Percentiles rank a stretch among this genome's conserved stretches.
phyloP scores from a whole-genome alignment of 2,113 vertebrate species.

The Paedocypris sp. region DNA sequence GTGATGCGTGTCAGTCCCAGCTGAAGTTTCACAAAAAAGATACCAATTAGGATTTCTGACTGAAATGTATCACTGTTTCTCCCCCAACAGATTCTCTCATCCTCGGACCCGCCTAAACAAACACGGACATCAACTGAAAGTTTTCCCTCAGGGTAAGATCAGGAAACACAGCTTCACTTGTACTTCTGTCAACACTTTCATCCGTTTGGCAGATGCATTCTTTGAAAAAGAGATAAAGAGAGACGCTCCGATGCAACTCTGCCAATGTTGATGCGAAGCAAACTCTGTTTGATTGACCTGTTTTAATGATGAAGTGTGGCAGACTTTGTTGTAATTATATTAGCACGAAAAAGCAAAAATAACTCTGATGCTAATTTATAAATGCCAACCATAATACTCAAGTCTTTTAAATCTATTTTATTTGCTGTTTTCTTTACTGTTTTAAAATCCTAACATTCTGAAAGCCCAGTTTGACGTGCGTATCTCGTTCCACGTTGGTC shows the following conservation, averaged over 20 bases:
- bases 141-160: constrained; percentile 54
- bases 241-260: neutral
- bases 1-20: constrained; percentile 1
- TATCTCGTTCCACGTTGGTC: constrained; percentile 25
- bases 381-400: too few relatives aligned
- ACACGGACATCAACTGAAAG: constrained; percentile 45
- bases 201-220: constrained; percentile 22
- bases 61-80: constrained; percentile 36
- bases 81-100: constrained; percentile 43
- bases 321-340: constrained; percentile 11
- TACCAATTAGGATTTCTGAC: constrained; percentile 16
- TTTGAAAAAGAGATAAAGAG: constrained; percentile 8
- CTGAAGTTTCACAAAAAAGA: too few relatives aligned
- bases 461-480: constrained; percentile 1
- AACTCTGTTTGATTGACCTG: constrained; percentile 11
- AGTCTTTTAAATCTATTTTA: too few relatives aligned
- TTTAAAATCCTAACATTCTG: too few relatives aligned
- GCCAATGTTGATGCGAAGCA: neutral
- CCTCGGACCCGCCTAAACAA: constrained; percentile 37
- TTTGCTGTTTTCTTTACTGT: too few relatives aligned
- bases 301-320: neutral
- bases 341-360: neutral
- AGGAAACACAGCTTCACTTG: constrained; percentile 33
- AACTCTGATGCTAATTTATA: too few relatives aligned
- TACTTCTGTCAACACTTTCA: constrained; percentile 34